Conservation (phyloP, 2,888 invertebrate species). For the Ophraella communa region DNA sequence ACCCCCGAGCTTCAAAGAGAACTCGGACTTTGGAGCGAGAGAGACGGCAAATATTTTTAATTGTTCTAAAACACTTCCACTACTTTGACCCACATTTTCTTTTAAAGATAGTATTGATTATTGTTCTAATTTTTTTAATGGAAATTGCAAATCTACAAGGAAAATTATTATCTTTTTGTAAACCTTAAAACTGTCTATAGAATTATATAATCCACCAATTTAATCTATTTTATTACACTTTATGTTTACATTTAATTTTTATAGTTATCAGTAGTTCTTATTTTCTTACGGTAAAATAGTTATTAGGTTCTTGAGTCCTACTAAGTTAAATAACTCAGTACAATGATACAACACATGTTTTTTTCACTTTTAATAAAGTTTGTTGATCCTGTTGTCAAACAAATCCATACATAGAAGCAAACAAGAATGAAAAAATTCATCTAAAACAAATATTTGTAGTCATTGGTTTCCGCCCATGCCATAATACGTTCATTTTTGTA, state of each 20-base stretch:
- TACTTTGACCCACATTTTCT: slow-evolving; percentile 24
- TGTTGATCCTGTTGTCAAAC: slow-evolving; percentile 27
- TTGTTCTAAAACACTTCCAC: slow-evolving; percentile 30
- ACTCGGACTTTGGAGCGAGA: slow-evolving; percentile 42
- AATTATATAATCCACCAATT: no score
- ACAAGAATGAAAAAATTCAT: slow-evolving; percentile 23
- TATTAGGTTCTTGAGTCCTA: neutral
- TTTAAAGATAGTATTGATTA: neutral
- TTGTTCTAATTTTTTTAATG: neutral
- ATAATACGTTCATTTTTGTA: slow-evolving; percentile 16
- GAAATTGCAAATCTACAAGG: neutral
- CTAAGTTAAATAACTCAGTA: neutral
- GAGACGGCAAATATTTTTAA: slow-evolving; percentile 39
- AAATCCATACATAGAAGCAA: slow-evolving; percentile 21
- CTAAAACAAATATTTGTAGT: slow-evolving; percentile 20
- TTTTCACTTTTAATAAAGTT: slow-evolving; percentile 10
- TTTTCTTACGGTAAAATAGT: no score
- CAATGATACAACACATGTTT: neutral
- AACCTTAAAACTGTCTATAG: neutral
- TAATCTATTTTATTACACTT: no score
- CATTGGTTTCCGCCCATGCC: slow-evolving; percentile 19
- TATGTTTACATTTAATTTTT: no score
- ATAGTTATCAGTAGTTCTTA: no score
- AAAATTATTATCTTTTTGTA: neutral
- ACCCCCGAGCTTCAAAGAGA: slow-evolving; percentile 23